Evolutionary conservation across 2,888 invertebrate species (phyloP), one percentile per base, ranked within the genome.

Genomic region (Cheilosia vernalis): DNA sequence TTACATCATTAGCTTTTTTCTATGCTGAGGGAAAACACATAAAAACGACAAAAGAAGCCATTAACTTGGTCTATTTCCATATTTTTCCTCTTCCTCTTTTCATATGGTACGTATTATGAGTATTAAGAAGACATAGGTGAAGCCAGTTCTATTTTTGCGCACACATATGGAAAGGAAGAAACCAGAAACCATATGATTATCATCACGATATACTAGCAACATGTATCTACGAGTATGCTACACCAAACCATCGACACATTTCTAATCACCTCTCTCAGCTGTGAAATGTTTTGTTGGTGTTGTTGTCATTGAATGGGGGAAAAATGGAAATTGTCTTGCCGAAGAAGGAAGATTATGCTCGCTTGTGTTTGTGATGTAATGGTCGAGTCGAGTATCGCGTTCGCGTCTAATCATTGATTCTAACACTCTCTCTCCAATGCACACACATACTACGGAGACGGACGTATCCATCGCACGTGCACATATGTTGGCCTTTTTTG

Each of bases 281-380:
- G 78, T 69, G 69, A 24, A n/a, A 21, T 19, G 13, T 42, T 49
- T 10, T 21, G 15, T 58, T 9, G 10, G 49, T 19, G 55, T 5
- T 55, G 55, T 55, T 58, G n/a, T 24, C 51, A 42, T 40, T 53
- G 47, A 40, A n/a, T 33, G 13, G 33, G 33, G 49, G 7, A 19
- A 72, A 72, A 69, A 30, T 21, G 19, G 33, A 44, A 69, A 73
- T 44, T 60, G 24, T 42, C 37, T 56, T 49, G 42, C 37, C 10
- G 4, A 53, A 17, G 24, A 24, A 2, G 24, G 24, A 2, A 24
- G 17, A 53, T 70, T 51, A 15, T 63, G 27, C 37, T 44, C 30
- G 53, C 9, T 30, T 51, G 84, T 84, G 64, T 74, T 64, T 69
- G 84, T 84, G 84, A 84, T 84, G 84, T 84, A 84, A 84, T 51